phyloP scores from a whole-genome alignment of 2,888 invertebrate species.

The Hylaea fasciaria region DNA sequence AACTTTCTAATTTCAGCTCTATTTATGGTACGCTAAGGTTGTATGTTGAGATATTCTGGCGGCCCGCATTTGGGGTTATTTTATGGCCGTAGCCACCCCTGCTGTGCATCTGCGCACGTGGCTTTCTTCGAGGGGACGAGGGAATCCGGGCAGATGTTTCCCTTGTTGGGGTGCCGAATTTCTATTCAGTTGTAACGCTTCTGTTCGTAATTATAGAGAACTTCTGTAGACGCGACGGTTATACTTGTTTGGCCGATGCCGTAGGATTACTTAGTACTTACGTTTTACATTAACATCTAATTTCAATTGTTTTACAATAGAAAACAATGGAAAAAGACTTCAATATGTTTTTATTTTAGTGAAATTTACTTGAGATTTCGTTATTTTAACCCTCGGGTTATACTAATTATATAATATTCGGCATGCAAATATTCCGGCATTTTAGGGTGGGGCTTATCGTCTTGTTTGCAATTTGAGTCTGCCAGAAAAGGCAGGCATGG shows the following conservation, averaged over 20 bases:
- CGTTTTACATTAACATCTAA: too few relatives aligned
- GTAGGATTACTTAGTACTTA: too few relatives aligned
- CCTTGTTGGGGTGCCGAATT: conserved; percentile 60
- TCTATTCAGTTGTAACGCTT: conserved; percentile 39
- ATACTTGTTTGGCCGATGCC: conserved; percentile 1
- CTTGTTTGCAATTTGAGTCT: conserved; percentile 31
- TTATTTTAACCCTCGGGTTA: too few relatives aligned
- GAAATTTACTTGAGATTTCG: too few relatives aligned
- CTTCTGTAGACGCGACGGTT: conserved; percentile 10
- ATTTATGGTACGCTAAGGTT: conserved; percentile 54
- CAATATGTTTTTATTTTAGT: too few relatives aligned
- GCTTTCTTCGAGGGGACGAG: conserved; percentile 57
- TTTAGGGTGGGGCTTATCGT: conserved; percentile 31
- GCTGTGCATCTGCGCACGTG: conserved; percentile 78
- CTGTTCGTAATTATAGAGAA: conserved; percentile 25
- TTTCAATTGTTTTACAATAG: too few relatives aligned
- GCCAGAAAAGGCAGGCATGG: conserved; percentile 29
- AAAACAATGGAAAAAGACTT: too few relatives aligned
- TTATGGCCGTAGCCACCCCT: conserved; percentile 76
- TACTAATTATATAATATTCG: not conserved
- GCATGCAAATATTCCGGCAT: conserved; percentile 11
- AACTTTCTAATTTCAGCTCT: conserved; percentile 59
- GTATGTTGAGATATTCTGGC: conserved; percentile 43
- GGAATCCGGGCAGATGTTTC: conserved; percentile 75
- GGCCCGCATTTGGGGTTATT: conserved; percentile 79